Evolutionary conservation across 1,140 invertebrate species (phyloP), one percentile per base, ranked within the genome.

Genomic region (Saccostrea glomerata): DNA sequence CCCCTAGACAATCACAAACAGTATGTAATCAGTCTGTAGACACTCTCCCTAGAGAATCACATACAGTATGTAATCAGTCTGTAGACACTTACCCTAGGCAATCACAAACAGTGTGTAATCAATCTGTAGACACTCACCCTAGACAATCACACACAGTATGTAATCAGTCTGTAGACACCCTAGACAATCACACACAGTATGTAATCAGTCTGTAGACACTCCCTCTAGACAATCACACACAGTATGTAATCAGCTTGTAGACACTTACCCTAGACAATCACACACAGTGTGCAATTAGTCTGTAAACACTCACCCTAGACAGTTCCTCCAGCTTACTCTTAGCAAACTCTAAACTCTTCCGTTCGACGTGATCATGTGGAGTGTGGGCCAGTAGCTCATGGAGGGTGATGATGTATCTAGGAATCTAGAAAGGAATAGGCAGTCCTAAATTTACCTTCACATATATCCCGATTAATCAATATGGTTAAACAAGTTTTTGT

Each of bases 361-460:
- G 96, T 95, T 99, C 98, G n/a, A 98, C 98, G 95, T 98, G 98
- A 95, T 98, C 98, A 94, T 98, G 97, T 0, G 98, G 98, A 0
- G 98, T 98, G 94, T 98, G 98, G 17, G 98, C 98, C 73, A 99
- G 95, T 30, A 99, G 95, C 95, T 98, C 98, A 94, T 98, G 98
- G 30, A 98, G 95, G 0, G 98, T 98, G 84, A 98, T 97, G 84
- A 98, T 98, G 94, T 98, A 99, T 12, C 98, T 96, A 15, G 98
- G 98, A 86, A 99, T 97, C 98, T 98, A 92, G 47, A 47, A 47
- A 47, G 5, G 47, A 47, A 47, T 47, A 47, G 0, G 5, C 9
- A 47, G 47, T 47, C 40, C 87, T 70, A 90, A 20, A 82, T 36
- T 84, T 23, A 66, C 20, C 23, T n/a, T 66, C 60, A 66, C 60